phyloP scores from a whole-genome alignment of 2,113 vertebrate genomes.

The Hydrolagus affinis region DNA sequence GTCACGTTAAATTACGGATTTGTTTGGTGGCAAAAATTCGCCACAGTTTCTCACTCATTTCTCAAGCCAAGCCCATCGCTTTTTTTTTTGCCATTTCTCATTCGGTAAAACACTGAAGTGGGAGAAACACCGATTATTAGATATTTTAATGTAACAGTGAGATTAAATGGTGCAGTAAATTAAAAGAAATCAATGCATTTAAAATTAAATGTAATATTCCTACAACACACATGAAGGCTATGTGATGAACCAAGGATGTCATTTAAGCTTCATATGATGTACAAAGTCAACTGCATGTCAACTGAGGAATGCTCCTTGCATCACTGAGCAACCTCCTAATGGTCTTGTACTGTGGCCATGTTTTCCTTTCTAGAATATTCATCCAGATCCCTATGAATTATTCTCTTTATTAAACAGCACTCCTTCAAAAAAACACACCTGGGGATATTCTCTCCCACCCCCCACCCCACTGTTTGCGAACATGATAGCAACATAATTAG shows the following conservation, averaged over 20 bases:
- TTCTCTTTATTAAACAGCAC: background rate
- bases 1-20: background rate
- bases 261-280: conserved; percentile 3
- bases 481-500: no score
- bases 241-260: conserved; percentile 13
- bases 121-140: background rate
- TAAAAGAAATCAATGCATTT: conserved; percentile 26
- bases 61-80: no score
- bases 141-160: background rate
- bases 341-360: background rate
- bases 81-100: background rate
- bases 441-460: no score
- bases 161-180: conserved; percentile 9
- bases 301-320: background rate
- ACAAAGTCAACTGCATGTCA: conserved; percentile 1
- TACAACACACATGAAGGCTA: conserved; percentile 19
- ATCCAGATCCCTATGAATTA: background rate
- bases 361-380: background rate
- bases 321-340: background rate
- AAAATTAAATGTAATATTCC: conserved; percentile 1
- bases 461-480: no score
- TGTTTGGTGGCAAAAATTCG: background rate
- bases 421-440: background rate
- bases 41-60: background rate
- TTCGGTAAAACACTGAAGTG: background rate